A percentile compares a stretch with the other conserved stretches of the same genome.
phyloP scores from a whole-genome alignment of 1,140 invertebrate species.

The Campodea augens region DNA sequence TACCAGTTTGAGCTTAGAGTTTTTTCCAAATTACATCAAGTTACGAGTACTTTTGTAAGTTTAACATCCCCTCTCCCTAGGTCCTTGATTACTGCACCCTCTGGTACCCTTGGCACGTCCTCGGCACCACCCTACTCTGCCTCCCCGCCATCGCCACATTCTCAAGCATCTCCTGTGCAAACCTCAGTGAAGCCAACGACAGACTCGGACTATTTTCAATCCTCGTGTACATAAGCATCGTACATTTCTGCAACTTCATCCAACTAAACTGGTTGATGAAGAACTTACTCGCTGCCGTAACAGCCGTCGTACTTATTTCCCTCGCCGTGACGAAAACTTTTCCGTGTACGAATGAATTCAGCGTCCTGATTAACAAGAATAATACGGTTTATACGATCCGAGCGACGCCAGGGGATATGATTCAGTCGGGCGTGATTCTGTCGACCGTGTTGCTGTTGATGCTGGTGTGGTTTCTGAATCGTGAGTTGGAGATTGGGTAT shows the following conservation, averaged over 20 bases:
- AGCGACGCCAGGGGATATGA: too few species aligned
- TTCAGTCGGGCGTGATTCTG: too few species aligned
- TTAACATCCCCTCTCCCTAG: too few species aligned
- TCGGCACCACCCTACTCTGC: slow-evolving; percentile 60
- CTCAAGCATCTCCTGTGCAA: slow-evolving; percentile 55
- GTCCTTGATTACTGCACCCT: slow-evolving; percentile 22
- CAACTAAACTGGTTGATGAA: slow-evolving; percentile 90
- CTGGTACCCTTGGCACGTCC: slow-evolving; percentile 78
- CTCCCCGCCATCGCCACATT: slow-evolving; percentile 65
- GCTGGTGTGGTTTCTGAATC: slow-evolving; percentile 76
- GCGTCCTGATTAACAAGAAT: not conserved
- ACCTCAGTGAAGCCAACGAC: too few species aligned
- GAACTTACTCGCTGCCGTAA: slow-evolving; percentile 57
- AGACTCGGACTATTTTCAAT: too few species aligned
- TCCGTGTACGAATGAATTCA: slow-evolving; percentile 9
- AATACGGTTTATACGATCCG: too few species aligned
- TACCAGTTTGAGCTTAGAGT: too few species aligned
- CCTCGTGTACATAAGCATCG: too few species aligned
- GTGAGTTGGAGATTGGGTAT: slow-evolving; percentile 89
- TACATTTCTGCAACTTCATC: slow-evolving; percentile 87
- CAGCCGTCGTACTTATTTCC: slow-evolving; percentile 45
- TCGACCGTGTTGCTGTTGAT: slow-evolving; percentile 50
- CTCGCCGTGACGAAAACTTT: slow-evolving; percentile 23
- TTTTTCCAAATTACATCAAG: too few species aligned
- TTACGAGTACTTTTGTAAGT: too few species aligned